Base-by-base conservation (phyloP, 2,888 invertebrate genomes). In the Tridacna crocea region DNA sequence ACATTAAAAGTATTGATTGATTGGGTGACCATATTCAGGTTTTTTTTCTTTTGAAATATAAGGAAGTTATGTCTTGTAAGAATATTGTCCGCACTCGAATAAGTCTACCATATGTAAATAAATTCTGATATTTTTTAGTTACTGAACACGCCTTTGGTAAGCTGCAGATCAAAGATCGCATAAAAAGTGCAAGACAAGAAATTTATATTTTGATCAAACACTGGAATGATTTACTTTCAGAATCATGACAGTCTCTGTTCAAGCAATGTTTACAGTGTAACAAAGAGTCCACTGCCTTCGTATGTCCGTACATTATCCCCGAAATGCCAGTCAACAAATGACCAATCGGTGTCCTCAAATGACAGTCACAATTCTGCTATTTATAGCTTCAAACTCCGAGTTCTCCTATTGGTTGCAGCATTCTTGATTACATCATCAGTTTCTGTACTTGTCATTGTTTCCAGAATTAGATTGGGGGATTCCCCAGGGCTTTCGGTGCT, bases 301-400 rank as follows among this genome's bases (percentile, higher is more conserved):
- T 26, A 70, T 26, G 26, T 70, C 17, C 70, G 70, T 13, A 51
- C 70, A 22, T 22, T 70, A 51, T 51, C 70, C 2, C 70, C 70
- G 15, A 70, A 70, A 70, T 22, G 70, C 11, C 51, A 61, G n/a
- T n/a, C 26, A 22, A 61, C n/a, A 61, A 22, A 61, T 61, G 70
- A 51, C 51, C 10, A 24, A 24, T 13, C n/a, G 48, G 51, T 4
- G 19, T 19, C 55, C 10, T 19, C 55, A 15, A 55, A 1, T 19
- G 17, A 55, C 15, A 55, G 19, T 55, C 2, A 3, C 17, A 10
- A 10, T 6, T 3, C 17, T 19, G 10, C 17, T 55, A 10, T 55
- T 55, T 19, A 19, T 55, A 55, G 17, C 55, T 55, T 55, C 36
- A 66, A 66, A 36, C 24, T 63, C 63, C 63, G 63, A 27, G 24